Conservation (phyloP, 2,113 vertebrate species). For the Nyctereutes procyonoides region DNA sequence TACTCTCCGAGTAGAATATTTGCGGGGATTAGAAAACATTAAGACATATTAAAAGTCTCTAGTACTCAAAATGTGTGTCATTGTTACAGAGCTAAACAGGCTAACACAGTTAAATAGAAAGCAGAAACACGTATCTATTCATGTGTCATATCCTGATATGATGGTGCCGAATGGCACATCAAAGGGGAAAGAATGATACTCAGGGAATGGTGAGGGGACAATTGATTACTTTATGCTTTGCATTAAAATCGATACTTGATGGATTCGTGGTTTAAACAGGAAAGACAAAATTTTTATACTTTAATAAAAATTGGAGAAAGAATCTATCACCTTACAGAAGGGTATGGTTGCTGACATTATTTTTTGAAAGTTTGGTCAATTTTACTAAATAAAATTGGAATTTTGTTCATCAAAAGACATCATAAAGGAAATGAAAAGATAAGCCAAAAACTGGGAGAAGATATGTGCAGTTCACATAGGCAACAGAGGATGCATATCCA, state of each 20-base stretch:
- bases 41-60: conserved; percentile 8
- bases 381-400: conserved; percentile 18
- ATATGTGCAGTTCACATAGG: background rate
- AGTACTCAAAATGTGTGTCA: background rate
- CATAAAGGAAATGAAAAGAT: background rate
- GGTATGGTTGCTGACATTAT: background rate
- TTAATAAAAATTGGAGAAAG: background rate
- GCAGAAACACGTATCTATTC: background rate
- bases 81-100: background rate
- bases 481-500: background rate
- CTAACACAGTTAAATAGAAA: background rate
- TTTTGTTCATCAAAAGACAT: background rate
- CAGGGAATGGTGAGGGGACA: background rate
- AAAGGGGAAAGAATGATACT: background rate
- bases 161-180: background rate
- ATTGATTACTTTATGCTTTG: background rate
- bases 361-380: background rate
- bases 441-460: background rate
- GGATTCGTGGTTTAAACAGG: conserved; percentile 18
- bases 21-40: background rate
- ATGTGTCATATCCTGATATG: background rate
- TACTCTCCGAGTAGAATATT: background rate
- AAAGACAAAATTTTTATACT: background rate
- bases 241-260: background rate
- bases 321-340: conserved; percentile 16